Percentiles rank a stretch among this genome's conserved stretches.
Conservation (phyloP, 2,113 vertebrate genomes). For the Pelvicachromis taeniatus region DNA sequence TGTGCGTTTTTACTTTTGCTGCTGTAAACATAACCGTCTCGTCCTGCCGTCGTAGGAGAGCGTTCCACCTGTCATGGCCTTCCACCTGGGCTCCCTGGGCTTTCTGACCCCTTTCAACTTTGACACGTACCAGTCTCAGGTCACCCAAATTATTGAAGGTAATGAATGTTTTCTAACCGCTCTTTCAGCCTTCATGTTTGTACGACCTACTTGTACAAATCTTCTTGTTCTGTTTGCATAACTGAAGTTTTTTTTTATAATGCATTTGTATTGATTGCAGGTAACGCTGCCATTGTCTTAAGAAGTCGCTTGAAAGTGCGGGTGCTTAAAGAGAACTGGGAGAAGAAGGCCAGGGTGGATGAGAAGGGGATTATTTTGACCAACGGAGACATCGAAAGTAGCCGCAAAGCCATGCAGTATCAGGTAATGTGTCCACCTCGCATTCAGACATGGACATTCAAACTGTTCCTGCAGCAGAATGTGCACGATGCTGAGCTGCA, state of each 20-base stretch:
- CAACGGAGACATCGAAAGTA: slow-evolving; percentile 57
- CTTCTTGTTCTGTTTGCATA: background rate
- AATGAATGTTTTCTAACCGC: background rate
- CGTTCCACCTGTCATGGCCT: slow-evolving; percentile 81
- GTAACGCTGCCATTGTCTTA: slow-evolving; percentile 76
- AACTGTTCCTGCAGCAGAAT: background rate
- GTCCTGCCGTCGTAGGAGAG: slow-evolving; percentile 57
- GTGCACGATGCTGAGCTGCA: background rate
- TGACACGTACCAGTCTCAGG: slow-evolving; percentile 75
- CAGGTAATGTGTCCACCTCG: slow-evolving; percentile 52
- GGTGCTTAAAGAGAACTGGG: slow-evolving; percentile 70
- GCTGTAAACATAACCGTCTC: background rate
- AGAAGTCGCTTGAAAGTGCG: slow-evolving; percentile 77
- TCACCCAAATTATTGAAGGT: slow-evolving; percentile 80
- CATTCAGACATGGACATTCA: background rate
- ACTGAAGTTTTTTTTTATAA: background rate
- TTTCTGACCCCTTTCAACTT: slow-evolving; percentile 81
- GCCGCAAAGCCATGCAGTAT: slow-evolving; percentile 64
- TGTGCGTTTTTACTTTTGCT: fast-evolving
- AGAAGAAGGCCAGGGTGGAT: slow-evolving; percentile 49
- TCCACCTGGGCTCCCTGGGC: slow-evolving; percentile 78
- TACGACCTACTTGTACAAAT: background rate
- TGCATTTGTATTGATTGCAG: slow-evolving; percentile 24
- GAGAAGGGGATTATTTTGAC: slow-evolving; percentile 68
- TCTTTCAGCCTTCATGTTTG: background rate